Evolutionary conservation across 2,888 invertebrate species (phyloP).

Genomic region (Mythimna impura): DNA sequence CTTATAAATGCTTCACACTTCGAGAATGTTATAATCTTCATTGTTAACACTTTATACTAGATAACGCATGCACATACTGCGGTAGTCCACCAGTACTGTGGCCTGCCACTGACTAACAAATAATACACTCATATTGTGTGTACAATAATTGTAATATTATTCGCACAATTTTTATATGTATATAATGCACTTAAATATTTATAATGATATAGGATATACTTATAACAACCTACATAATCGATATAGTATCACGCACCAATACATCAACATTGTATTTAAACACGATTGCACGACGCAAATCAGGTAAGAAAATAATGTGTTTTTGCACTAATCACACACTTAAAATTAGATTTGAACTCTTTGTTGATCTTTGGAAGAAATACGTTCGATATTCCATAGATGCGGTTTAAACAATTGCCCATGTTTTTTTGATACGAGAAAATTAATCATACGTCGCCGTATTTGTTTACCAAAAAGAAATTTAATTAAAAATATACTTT

Average conservation of each 20-base stretch:
- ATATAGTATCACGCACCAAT: not conserved
- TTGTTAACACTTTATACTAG: no score
- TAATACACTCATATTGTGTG: not conserved
- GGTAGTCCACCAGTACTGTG: not conserved
- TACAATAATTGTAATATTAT: not conserved
- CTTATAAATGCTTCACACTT: not conserved
- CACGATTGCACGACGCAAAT: not conserved
- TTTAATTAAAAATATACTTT: not conserved
- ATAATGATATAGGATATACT: not conserved
- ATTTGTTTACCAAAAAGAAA: not conserved
- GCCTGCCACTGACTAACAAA: no score
- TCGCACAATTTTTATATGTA: conserved; percentile 15
- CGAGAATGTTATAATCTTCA: not conserved
- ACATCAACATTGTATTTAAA: not conserved
- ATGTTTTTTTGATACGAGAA: no score
- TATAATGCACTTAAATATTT: conserved; percentile 14
- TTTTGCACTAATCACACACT: not conserved
- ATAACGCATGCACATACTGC: not conserved
- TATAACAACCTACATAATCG: not conserved
- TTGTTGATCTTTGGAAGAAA: not conserved
- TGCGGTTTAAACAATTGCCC: not conserved
- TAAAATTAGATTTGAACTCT: not conserved
- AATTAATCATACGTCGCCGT: not conserved
- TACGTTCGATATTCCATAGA: not conserved
- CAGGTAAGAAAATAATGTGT: not conserved